These are phyloP conservation scores for Drosophila littoralis DNA, from an alignment of 1,140 invertebrate genomes.

Conservation along the genomic window DNA sequence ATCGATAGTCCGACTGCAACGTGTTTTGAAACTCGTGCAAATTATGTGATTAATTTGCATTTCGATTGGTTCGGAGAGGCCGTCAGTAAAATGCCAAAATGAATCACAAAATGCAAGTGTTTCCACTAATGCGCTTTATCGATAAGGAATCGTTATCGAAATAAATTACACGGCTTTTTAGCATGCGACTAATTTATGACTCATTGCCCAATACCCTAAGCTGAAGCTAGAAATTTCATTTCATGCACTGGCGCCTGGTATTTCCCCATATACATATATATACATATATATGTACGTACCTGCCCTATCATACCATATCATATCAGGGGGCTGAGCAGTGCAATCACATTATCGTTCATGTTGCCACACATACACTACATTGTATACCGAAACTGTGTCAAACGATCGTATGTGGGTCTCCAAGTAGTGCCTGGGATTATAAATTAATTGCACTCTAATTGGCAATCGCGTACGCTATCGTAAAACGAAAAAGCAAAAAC, in stretches of 20 bases:
- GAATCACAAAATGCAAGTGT: constrained; percentile 33
- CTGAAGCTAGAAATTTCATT: constrained; percentile 7
- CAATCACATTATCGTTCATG: constrained; percentile 42
- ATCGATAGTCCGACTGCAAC: constrained; percentile 28
- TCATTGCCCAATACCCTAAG: constrained; percentile 34
- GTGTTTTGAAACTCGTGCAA: constrained; percentile 47
- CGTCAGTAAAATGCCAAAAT: constrained; percentile 38
- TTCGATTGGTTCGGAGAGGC: constrained; percentile 15
- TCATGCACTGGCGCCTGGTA: constrained; percentile 36
- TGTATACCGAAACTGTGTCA: constrained; percentile 47
- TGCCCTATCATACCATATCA: constrained; percentile 36
- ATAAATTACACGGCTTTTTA: constrained; percentile 5
- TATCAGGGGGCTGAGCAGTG: constrained; percentile 25
- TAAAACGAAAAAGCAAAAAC: constrained; percentile 41
- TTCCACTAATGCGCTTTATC: constrained; percentile 32
- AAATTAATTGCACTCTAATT: constrained; percentile 59
- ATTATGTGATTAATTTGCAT: constrained; percentile 52
- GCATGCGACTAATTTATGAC: constrained; percentile 36
- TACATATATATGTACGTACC: background rate
- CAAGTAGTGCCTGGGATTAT: constrained; percentile 46
- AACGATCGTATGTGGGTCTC: constrained; percentile 27
- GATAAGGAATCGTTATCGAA: constrained; percentile 10
- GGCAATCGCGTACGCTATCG: constrained; percentile 38
- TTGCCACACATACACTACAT: constrained; percentile 29
- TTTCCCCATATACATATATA: constrained; percentile 23